phyloP scores from a whole-genome alignment of 2,888 invertebrate species.

The Buathra laborator region DNA sequence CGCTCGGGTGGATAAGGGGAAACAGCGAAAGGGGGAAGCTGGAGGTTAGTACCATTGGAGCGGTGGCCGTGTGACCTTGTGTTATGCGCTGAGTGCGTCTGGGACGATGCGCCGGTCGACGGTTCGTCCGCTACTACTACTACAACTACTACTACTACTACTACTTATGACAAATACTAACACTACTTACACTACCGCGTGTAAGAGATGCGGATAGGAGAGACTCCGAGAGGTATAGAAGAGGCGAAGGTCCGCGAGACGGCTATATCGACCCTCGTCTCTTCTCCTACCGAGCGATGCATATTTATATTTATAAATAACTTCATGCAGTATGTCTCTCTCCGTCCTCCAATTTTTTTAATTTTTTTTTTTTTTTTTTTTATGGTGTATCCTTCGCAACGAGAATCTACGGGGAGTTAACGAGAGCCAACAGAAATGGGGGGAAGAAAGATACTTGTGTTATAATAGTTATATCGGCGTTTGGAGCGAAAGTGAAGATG shows the following conservation, averaged over 20 bases:
- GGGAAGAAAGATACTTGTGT: constrained; percentile 10
- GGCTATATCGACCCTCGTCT: constrained; percentile 67
- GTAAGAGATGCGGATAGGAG: constrained; percentile 2
- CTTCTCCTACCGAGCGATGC: constrained; percentile 38
- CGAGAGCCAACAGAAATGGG: background rate
- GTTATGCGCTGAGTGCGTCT: constrained; percentile 77
- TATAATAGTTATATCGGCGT: constrained; percentile 30
- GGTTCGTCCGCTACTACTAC: constrained; percentile 10
- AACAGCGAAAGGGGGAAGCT: constrained; percentile 41
- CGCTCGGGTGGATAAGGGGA: constrained; percentile 57
- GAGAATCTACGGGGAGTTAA: background rate
- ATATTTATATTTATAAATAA: constrained; percentile 82
- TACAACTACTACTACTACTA: constrained; percentile 44
- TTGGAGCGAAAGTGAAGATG: constrained; percentile 5
- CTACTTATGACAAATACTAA: background rate
- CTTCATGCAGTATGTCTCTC: constrained; percentile 64
- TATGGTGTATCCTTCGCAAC: constrained; percentile 9
- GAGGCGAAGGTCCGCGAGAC: constrained; percentile 75
- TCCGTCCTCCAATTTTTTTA: constrained; percentile 25
- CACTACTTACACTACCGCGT: background rate
- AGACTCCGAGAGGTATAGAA: constrained; percentile 1
- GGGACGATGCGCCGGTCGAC: constrained; percentile 68
- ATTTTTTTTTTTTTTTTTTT: constrained; percentile 5
- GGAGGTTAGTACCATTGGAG: constrained; percentile 81
- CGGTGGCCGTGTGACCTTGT: constrained; percentile 84